Evolutionary conservation across 1,140 invertebrate species (phyloP), one percentile per base, ranked within the genome.

Genomic region (Homarus americanus): DNA sequence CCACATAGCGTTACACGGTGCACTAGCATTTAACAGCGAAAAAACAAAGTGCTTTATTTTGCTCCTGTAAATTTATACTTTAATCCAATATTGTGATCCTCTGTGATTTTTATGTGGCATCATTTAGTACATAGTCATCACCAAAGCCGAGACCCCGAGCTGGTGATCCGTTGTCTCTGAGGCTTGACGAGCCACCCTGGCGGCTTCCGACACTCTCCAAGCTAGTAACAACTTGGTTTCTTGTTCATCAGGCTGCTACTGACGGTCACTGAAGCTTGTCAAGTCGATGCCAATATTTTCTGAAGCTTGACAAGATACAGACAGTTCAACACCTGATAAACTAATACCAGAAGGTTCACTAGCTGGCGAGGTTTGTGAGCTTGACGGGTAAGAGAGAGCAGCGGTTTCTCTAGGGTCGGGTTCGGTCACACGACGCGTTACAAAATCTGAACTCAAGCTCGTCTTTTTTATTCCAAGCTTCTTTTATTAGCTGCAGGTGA

Each of bases 1-100:
- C 82, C 82, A 83, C 36, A 63, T 63, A 82, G 80, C n/a, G 49
- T 82, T 63, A 63, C 80, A 66, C 36, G 38, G 53, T 83, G 82
- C 82, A 83, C 82, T 66, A 83, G 58, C 36, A 69, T 66, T 40
- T 40, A 66, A 83, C 44, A 82, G 75, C 36, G 53, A 41, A 76
- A 63, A 73, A 87, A 87, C 73, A 87, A 86, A 87, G 86, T 87
- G 86, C 86, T 87, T 87, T 87, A 87, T 79, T 87, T 87, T 87
- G 86, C 86, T 87, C 86, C 86, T 87, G 49, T 75, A 79, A 28
- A 66, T 73, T 20, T 44, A 36, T 80, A 41, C 36, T 79, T 75
- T 85, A 44, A 63, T 80, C 44, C 49, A 41, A 66, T 79, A 78
- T 87, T 79, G 75, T 78, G 53, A 79, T 87, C 73, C 76, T 76